Evolutionary conservation across 2,113 vertebrate species (phyloP), one percentile per base, ranked within the genome.

Genomic region (Ellobius talpinus): DNA sequence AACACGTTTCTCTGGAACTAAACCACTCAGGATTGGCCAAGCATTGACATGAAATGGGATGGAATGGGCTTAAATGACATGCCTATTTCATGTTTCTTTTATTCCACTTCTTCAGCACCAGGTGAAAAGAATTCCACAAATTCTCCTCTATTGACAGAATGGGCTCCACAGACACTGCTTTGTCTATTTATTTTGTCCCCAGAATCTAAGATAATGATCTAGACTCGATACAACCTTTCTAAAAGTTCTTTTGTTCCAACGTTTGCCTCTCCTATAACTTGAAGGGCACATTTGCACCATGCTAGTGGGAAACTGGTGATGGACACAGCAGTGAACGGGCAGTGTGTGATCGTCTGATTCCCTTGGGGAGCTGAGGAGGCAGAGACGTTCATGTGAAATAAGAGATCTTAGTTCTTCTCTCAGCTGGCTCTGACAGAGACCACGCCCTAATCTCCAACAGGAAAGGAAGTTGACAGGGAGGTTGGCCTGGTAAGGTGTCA

Each of bases 391-490:
- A 47, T 39, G 52, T 8, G 36, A 73, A 73, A 26, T 12, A 73
- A 81, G 14, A 84, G 47, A 61, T 94, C 73, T 89, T 52, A 23
- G 72, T 95, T 95, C 65, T 91, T 89, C 73, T 92, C 74, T 82
- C 58, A 50, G 72, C 16, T 87, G 74, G 70, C 50, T 47, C 50
- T 91, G 39, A 12, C 31, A 87, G 0, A 72, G 36, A 17, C 29
- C 33, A 26, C 10, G 13, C 39, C 39, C 89, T 47, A 14, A 55
- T 79, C 70, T 76, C 76, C 16, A 42, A 47, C 85, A 52, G 77
- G 85, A 97, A 94, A 95, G 90, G 90, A 96, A 94, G 81, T 86
- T 68, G 23, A 39, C 10, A 29, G 66, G 31, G 66, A 89, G 55
- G 26, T 61, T 45, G 31, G 70, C 52, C 47, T 94, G 91, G 91